Base-by-base conservation (phyloP, 2,113 vertebrate genomes). In the Neotoma lepida region DNA sequence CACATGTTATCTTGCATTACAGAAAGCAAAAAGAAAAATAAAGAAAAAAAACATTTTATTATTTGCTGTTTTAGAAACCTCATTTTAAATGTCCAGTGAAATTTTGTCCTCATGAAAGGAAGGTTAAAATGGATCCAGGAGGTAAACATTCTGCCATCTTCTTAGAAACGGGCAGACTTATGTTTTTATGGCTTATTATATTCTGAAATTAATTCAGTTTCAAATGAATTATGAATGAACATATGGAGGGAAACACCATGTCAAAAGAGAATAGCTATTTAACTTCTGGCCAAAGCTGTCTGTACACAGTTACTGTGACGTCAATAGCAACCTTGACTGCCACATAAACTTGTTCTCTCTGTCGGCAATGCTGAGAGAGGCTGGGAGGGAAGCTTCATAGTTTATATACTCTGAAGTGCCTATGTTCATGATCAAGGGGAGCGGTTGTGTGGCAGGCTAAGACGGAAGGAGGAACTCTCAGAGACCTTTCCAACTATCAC, bases 21-120 rank as follows among this genome's bases (percentile, higher is more conserved):
- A 92, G 44, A 94, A 97, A 89, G 70, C 39, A 88, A 84, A 95
- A 95, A 46, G 56, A 13, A 86, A 94, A 90, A 89, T 17, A 91
- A 66, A 14, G 41, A 89, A 33, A 56, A 51, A 64, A 13, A 80
- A 41, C 5, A 63, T 88, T 90, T 90, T 82, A 73, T 89, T 35
- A 73, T 51, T 81, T 78, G 39, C 39, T 64, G 28, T 56, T 73
- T 51, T n/a, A 17, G 85, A 92, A 93, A 85, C 8, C n/a, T 81
- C 20, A 74, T 87, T 74, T 93, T 58, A 46, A 68, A n/a, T 70
- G 8, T 15, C 8, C 66, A 85, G 44, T 86, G 54, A 68, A 18
- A 33, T 39, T 66, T 90, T 30, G 13, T 22, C 28, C 35, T 10
- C 76, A 22, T 64, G 54, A 8, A 58, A 80, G 15, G 15, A 64